phyloP scores from a whole-genome alignment of 2,888 invertebrate genomes.

The Magallana nippona region DNA sequence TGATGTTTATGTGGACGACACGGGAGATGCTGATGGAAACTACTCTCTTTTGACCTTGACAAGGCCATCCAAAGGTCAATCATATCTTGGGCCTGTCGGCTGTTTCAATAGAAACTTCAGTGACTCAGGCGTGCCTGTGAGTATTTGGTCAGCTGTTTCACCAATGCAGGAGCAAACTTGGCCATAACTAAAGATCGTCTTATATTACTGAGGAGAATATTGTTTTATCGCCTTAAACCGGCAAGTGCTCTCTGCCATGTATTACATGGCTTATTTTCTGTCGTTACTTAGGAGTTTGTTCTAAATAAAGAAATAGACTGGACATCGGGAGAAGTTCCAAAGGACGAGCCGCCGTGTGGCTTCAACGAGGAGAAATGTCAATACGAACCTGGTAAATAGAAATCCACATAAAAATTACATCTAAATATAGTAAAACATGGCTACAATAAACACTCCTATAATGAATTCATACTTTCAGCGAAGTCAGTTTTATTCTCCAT shows the following conservation, averaged over 20 bases:
- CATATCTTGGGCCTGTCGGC: constrained; percentile 62
- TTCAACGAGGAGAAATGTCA: constrained; percentile 89
- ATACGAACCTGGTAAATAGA: constrained; percentile 66
- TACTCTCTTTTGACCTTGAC: constrained; percentile 87
- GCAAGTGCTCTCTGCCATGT: too few relatives aligned
- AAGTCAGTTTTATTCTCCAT: too few relatives aligned
- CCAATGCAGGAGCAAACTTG: neutral
- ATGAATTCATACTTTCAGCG: too few relatives aligned
- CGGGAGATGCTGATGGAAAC: constrained; percentile 95
- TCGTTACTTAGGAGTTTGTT: constrained; percentile 52
- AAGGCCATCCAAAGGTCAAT: constrained; percentile 40
- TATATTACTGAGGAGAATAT: too few relatives aligned
- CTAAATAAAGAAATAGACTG: constrained; percentile 81
- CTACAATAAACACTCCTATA: too few relatives aligned
- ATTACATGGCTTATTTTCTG: neutral
- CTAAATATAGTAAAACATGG: too few relatives aligned
- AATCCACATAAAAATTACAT: neutral
- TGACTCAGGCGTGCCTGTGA: constrained; percentile 62
- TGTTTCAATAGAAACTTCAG: constrained; percentile 59
- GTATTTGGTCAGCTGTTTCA: constrained; percentile 28
- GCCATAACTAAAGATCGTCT: too few relatives aligned
- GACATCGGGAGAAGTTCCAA: constrained; percentile 88
- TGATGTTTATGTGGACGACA: constrained; percentile 91
- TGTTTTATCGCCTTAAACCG: too few relatives aligned
- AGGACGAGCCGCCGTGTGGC: constrained; percentile 91